Conservation (phyloP, 2,888 invertebrate genomes). For the Campoletis raptor region DNA sequence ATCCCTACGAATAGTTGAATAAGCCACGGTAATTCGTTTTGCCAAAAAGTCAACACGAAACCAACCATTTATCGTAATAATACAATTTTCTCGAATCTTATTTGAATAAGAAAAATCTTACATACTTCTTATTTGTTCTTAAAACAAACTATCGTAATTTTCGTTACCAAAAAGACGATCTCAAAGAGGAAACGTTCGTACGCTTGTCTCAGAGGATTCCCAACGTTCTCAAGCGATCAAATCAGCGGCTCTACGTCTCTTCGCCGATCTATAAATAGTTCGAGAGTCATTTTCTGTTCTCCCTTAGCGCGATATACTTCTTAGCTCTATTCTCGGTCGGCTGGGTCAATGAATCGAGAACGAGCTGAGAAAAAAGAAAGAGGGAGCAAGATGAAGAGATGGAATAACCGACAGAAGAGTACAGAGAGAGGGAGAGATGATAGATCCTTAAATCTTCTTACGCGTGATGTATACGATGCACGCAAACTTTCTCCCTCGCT, state of each 20-base stretch:
- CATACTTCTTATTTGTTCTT: conserved; percentile 1
- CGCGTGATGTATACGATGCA: conserved; percentile 46
- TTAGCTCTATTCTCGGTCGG: conserved; percentile 80
- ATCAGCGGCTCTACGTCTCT: conserved; percentile 44
- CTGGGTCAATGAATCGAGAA: conserved; percentile 84
- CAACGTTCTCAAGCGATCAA: conserved; percentile 46
- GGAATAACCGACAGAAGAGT: conserved; percentile 3
- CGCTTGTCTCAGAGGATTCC: conserved; percentile 37
- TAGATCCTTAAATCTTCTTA: conserved; percentile 63
- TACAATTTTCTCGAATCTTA: not conserved
- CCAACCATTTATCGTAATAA: not conserved
- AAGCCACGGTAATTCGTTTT: not conserved
- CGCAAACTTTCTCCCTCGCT: conserved; percentile 55
- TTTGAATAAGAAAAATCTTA: not conserved
- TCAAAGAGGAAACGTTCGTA: conserved; percentile 42
- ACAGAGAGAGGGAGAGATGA: conserved; percentile 13
- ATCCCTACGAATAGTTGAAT: not conserved
- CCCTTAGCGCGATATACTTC: conserved; percentile 56
- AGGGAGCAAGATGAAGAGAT: conserved; percentile 13
- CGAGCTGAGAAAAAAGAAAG: conserved; percentile 46
- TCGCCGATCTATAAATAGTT: conserved; percentile 59
- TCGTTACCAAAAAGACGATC: conserved; percentile 19
- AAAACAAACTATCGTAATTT: conserved; percentile 19
- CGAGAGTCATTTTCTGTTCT: conserved; percentile 60
- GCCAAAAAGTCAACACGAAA: not conserved